Evolutionary conservation across 2,888 invertebrate species (phyloP).

Genomic region (Eupithecia abbreviata): DNA sequence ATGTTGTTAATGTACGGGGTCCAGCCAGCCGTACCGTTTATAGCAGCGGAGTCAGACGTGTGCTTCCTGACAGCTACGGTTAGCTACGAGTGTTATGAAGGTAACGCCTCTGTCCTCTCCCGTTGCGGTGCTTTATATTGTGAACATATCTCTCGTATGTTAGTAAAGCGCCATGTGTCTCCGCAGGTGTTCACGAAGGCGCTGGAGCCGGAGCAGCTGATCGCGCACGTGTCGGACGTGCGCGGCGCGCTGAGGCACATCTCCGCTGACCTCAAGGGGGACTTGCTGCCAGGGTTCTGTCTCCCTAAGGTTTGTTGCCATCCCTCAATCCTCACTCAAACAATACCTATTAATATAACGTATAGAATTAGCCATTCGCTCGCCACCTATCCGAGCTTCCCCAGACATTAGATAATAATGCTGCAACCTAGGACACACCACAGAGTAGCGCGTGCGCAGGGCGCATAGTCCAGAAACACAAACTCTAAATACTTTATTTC

Average conservation of each 20-base stretch:
- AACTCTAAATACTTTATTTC: no score
- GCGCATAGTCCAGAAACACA: no score
- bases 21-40: neutral
- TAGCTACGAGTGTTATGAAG: neutral
- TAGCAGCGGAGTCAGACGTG: neutral
- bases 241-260: conserved; percentile 96
- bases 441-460: no score
- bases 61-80: neutral
- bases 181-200: conserved; percentile 88
- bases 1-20: neutral
- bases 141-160: neutral
- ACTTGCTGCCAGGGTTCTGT: conserved; percentile 95
- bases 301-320: conserved; percentile 87
- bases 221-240: conserved; percentile 94
- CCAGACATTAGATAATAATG: no score
- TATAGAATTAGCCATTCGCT: neutral
- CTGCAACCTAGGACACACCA: no score
- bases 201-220: conserved; percentile 92
- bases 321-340: neutral
- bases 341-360: neutral
- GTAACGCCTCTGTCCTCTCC: neutral
- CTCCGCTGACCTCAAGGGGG: conserved; percentile 91
- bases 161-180: neutral
- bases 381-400: no score
- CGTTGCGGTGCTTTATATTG: neutral